Evolutionary conservation across 2,888 invertebrate genomes (phyloP).

Genomic region (Erannis defoliaria): DNA sequence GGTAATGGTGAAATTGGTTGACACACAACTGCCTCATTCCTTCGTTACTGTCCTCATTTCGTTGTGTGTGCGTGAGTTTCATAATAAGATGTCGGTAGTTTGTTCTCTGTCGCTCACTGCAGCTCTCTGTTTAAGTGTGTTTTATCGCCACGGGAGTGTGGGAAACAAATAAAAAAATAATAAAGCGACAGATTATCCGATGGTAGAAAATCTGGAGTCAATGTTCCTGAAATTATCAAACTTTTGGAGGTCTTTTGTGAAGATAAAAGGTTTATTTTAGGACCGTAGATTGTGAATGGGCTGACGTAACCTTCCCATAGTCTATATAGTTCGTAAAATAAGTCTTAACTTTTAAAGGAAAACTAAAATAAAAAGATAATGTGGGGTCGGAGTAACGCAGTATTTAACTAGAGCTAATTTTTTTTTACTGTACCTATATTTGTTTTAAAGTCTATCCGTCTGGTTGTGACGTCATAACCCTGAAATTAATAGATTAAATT

Average conservation of each 20-base stretch:
- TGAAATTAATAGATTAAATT: no score
- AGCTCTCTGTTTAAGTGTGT: conserved; percentile 20
- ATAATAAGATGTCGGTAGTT: neutral
- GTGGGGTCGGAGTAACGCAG: neutral
- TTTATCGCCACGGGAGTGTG: conserved; percentile 28
- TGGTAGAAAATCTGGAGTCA: conserved; percentile 32
- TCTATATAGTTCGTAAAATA: neutral
- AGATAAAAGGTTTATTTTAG: conserved; percentile 19
- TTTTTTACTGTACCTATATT: no score
- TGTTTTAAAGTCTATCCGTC: no score
- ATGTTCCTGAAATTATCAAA: conserved; percentile 30
- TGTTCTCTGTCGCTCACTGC: neutral
- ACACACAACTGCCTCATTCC: neutral
- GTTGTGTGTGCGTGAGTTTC: neutral
- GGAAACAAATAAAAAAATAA: conserved; percentile 35
- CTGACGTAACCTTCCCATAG: neutral
- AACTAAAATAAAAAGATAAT: neutral
- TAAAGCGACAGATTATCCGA: conserved; percentile 31
- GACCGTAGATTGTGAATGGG: conserved; percentile 9
- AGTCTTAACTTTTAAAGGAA: neutral
- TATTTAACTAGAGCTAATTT: no score
- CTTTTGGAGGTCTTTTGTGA: conserved; percentile 14
- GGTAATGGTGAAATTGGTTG: no score
- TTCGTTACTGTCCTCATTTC: neutral
- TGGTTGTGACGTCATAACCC: no score